phyloP scores from a whole-genome alignment of 2,888 invertebrate genomes.

The Steinernema scapterisci region DNA sequence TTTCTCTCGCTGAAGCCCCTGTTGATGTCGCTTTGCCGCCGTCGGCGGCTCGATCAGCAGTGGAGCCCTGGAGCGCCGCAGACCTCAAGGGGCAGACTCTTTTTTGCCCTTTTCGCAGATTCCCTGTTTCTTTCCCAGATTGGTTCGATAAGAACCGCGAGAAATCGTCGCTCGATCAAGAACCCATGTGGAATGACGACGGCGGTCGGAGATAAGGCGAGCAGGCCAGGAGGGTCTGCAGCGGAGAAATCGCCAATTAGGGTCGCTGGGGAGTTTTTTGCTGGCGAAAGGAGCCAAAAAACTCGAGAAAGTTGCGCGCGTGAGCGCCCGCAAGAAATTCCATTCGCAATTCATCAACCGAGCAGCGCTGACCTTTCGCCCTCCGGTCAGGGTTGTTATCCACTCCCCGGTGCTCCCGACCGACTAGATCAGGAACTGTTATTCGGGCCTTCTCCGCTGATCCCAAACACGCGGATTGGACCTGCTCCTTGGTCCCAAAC shows the following conservation, averaged over 20 bases:
- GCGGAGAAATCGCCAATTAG: constrained; percentile 1
- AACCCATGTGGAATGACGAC: background rate
- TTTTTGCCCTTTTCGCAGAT: constrained; percentile 30
- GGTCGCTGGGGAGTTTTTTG: background rate
- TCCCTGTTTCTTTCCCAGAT: background rate
- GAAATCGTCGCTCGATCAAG: background rate
- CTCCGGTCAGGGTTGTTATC: constrained; percentile 14
- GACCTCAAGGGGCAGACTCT: background rate
- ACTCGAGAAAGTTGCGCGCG: constrained; percentile 3
- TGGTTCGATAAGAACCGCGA: constrained; percentile 7
- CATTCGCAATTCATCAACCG: background rate
- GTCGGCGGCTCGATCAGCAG: background rate
- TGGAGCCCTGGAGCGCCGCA: background rate
- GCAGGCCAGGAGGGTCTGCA: background rate
- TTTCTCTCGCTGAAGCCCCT: background rate
- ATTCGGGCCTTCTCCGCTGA: too few relatives aligned
- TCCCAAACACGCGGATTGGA: too few relatives aligned
- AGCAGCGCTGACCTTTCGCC: constrained; percentile 1
- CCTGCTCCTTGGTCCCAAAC: too few relatives aligned
- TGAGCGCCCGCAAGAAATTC: background rate
- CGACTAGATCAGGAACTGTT: too few relatives aligned
- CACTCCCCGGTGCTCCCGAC: background rate
- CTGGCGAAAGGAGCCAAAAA: background rate
- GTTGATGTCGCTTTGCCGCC: constrained; percentile 15
- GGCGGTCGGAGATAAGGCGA: background rate